Evolutionary conservation across 35 echinoderm and acorn worm species (phyloP), one percentile per base, ranked within the genome.

Genomic region (Nesometra sesokonis): DNA sequence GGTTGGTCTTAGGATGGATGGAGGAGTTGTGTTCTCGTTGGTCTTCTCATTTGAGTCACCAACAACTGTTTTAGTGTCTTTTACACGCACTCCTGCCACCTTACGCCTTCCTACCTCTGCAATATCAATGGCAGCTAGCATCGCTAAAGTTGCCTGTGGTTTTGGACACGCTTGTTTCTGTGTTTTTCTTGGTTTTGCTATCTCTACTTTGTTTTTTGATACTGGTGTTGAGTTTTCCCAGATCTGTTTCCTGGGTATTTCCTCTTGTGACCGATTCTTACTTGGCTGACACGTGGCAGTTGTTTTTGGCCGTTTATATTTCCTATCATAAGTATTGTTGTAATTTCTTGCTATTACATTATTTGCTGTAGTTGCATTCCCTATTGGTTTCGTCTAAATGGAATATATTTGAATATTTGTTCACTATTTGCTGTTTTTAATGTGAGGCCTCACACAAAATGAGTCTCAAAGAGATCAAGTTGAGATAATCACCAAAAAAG

Each of bases 311-410:
- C 52, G 52, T 17, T 27, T 5, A 67, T 67, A 67, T 19, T 27
- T 5, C 23, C 23, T 67, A 1, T 27, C 23, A 27, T 67, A 7
- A 43, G 38, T 67, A 19, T 67, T 67, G 36, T 96, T 78, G 77
- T 89, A 57, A 17, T 85, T 46, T 57, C 87, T 77, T 9, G 94
- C 94, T 38, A 89, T 77, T n/a, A 97, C 46, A 0, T 47, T 89
- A 77, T 97, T 97, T 19, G 83, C 91, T 33, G 94, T 97, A 37
- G 94, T 97, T 32, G 94, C 94, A 36, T 97, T 93, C 5, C 94
- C 94, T 32, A 97, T 80, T 57, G 88, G 91, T 31, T 85, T 84
- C 31, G 67, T 87, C 89, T 97, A 85, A 0, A 13, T 32, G 46
- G 15, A 43, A 79, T 35, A 82, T 30, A 43, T 15, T 7, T 43